Percentiles rank a stretch among this genome's conserved stretches.
phyloP scores from a whole-genome alignment of 1,140 invertebrate genomes.

The Panulirus ornatus region DNA sequence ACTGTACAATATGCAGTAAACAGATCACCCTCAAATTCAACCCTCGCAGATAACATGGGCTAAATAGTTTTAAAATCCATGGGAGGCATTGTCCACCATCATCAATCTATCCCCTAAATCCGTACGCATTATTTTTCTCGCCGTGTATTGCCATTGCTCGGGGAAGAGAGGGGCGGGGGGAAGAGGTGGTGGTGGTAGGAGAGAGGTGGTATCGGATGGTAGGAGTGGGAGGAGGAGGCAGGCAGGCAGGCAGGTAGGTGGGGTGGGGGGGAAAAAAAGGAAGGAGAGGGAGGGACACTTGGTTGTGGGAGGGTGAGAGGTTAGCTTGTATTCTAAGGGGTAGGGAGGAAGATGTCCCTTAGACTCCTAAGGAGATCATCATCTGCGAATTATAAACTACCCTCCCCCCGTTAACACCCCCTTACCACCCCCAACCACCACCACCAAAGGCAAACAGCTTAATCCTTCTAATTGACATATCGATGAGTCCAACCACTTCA shows the following conservation, averaged over 20 bases:
- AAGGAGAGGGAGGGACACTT: neutral
- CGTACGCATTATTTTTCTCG: conserved; percentile 61
- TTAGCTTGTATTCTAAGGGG: neutral
- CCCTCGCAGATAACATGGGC: conserved; percentile 42
- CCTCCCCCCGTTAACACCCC: too few species aligned
- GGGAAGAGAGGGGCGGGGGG: neutral
- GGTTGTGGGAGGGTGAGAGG: neutral
- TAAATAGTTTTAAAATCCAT: conserved; percentile 71
- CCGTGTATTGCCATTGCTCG: conserved; percentile 29
- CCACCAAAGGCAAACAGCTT: neutral
- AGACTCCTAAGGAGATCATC: too few species aligned
- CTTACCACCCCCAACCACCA: too few species aligned
- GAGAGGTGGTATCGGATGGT: neutral
- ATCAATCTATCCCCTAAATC: conserved; percentile 70
- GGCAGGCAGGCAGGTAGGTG: neutral
- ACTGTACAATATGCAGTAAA: conserved; percentile 44
- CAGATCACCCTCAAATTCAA: conserved; percentile 53
- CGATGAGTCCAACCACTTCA: conserved; percentile 49
- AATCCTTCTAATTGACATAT: conserved; percentile 58
- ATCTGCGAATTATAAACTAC: too few species aligned
- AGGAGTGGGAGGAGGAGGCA: neutral
- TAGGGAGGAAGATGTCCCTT: neutral
- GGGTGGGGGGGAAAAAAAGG: neutral
- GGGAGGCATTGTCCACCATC: conserved; percentile 64
- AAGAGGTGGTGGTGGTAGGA: neutral